phyloP scores from a whole-genome alignment of 2,113 vertebrate species.

The Dryoscopus gambensis region DNA sequence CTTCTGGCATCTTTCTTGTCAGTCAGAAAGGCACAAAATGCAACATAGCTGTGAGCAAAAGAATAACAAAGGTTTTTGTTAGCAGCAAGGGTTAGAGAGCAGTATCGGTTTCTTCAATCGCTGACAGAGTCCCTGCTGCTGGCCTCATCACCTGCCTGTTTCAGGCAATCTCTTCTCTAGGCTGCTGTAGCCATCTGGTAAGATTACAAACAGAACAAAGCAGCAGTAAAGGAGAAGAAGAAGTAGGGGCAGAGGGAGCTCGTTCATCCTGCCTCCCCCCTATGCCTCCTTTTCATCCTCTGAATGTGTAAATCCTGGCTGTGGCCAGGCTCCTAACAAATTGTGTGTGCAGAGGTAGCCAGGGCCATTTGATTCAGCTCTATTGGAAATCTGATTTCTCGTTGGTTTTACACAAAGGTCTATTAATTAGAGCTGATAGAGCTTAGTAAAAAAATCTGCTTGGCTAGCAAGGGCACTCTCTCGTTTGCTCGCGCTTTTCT shows the following conservation, averaged over 20 bases:
- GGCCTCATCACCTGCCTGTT: conserved; percentile 57
- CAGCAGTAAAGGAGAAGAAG: not conserved
- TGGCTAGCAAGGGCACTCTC: conserved; percentile 69
- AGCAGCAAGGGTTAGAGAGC: conserved; percentile 20
- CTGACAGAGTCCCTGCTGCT: conserved; percentile 16
- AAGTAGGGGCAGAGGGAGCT: not conserved
- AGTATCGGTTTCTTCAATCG: not conserved
- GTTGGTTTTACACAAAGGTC: conserved; percentile 76
- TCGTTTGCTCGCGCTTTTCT: conserved; percentile 65
- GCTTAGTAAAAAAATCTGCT: conserved; percentile 75
- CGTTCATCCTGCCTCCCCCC: not conserved
- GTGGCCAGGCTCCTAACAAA: conserved; percentile 34
- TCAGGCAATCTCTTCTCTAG: conserved; percentile 37
- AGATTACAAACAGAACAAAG: conserved; percentile 60
- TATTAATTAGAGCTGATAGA: conserved; percentile 79
- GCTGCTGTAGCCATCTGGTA: conserved; percentile 52
- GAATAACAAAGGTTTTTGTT: conserved; percentile 11
- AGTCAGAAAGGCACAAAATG: not conserved
- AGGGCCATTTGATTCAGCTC: conserved; percentile 68
- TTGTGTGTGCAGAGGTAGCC: conserved; percentile 60
- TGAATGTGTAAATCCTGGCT: conserved; percentile 24
- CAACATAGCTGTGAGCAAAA: not conserved
- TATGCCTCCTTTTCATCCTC: not conserved
- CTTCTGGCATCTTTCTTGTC: not conserved
- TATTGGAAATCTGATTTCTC: conserved; percentile 75